Conservation (phyloP, 2,113 vertebrate genomes). For the Clarias gariepinus region DNA sequence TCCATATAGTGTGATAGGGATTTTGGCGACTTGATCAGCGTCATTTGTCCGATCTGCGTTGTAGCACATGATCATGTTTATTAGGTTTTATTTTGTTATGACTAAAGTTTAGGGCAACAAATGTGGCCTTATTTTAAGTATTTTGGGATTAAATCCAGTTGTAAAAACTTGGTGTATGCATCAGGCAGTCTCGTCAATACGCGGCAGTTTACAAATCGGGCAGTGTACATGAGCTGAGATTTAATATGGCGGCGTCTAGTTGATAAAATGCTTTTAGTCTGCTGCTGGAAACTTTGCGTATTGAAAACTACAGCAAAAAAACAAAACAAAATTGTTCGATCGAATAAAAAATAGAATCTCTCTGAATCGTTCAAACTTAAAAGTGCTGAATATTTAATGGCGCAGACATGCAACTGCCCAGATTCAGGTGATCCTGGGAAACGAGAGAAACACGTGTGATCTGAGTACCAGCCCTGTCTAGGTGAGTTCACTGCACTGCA, state of each 20-base stretch:
- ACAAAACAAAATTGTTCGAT: background rate
- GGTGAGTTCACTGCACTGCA: background rate
- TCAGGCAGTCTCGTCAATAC: background rate
- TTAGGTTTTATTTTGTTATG: too few relatives aligned
- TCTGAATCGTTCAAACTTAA: background rate
- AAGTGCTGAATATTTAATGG: background rate
- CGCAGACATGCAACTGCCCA: background rate
- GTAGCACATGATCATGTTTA: too few relatives aligned
- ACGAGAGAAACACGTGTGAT: background rate
- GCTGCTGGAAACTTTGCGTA: background rate
- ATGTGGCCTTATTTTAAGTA: background rate
- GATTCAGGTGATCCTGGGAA: background rate
- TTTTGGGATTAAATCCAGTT: background rate
- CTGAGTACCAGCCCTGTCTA: background rate
- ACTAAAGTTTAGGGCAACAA: too few relatives aligned
- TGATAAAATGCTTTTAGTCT: background rate
- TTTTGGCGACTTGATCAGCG: too few relatives aligned
- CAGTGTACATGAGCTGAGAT: background rate
- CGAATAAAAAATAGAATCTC: background rate
- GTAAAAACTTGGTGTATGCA: background rate
- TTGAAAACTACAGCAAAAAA: background rate
- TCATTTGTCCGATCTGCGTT: too few relatives aligned
- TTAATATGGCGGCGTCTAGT: background rate
- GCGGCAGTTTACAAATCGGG: background rate
- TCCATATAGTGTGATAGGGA: too few relatives aligned